phyloP scores from a whole-genome alignment of 2,888 invertebrate genomes.

The Ectobius pallidus region DNA sequence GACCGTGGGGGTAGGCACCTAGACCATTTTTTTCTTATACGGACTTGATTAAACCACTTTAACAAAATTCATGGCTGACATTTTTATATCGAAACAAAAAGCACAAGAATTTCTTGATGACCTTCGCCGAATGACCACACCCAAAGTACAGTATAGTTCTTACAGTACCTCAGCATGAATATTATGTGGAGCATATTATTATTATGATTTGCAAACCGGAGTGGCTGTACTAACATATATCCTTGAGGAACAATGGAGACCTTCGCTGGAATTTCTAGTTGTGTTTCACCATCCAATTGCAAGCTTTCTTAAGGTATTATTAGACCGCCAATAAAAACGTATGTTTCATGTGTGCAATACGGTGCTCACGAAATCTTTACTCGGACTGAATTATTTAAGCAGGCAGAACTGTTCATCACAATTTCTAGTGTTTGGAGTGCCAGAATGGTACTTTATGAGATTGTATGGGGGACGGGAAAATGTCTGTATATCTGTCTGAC shows the following conservation, averaged over 20 bases:
- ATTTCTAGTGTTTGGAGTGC: too few relatives aligned
- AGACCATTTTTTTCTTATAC: too few relatives aligned
- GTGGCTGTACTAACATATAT: background rate
- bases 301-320: too few relatives aligned
- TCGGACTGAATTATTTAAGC: too few relatives aligned
- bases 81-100: background rate
- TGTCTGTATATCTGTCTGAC: too few relatives aligned
- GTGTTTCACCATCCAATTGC: background rate
- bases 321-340: too few relatives aligned
- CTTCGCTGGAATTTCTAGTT: conserved; percentile 1
- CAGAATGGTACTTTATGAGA: too few relatives aligned
- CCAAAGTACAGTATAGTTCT: conserved; percentile 1
- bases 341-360: too few relatives aligned
- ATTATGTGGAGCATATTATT: conserved; percentile 19
- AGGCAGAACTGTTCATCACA: too few relatives aligned
- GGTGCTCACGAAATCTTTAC: too few relatives aligned
- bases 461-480: too few relatives aligned
- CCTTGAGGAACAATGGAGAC: background rate
- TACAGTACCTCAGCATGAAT: background rate
- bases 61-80: background rate
- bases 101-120: background rate
- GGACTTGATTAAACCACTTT: background rate
- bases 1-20: background rate
- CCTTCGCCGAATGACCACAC: background rate
- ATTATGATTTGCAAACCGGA: background rate